phyloP scores from a whole-genome alignment of 1,140 invertebrate species.

The Phymastichus coffea region DNA sequence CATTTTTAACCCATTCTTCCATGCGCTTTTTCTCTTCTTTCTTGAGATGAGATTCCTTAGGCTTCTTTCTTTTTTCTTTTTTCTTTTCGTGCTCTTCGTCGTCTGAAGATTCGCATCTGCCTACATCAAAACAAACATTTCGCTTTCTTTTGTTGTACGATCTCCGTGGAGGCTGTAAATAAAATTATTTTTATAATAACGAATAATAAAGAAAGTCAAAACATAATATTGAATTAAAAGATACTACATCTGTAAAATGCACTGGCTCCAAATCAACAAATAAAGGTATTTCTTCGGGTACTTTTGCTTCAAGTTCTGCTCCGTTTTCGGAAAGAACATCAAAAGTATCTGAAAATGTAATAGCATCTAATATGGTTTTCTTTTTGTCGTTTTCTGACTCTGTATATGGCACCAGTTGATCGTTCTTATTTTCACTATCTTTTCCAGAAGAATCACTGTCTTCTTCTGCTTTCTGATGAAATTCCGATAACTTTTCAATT shows the following conservation, averaged over 20 bases:
- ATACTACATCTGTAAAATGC: constrained; percentile 41
- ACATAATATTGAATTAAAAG: too few species aligned
- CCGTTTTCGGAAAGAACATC: constrained; percentile 34
- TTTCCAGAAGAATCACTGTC: background rate
- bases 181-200: constrained; percentile 21
- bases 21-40: constrained; percentile 36
- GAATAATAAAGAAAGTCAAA: too few species aligned
- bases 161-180: constrained; percentile 41
- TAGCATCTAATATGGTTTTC: background rate
- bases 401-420: background rate
- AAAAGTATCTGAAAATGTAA: constrained; percentile 43
- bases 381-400: background rate
- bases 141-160: constrained; percentile 45
- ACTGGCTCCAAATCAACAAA: constrained; percentile 43
- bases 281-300: constrained; percentile 30
- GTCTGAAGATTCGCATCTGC: background rate
- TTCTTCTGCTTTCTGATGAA: constrained; percentile 3
- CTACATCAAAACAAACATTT: constrained; percentile 9
- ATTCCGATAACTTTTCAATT: background rate
- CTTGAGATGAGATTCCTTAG: constrained; percentile 19
- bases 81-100: constrained; percentile 11
- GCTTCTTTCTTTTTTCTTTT: constrained; percentile 35
- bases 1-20: constrained; percentile 38
- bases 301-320: constrained; percentile 7
- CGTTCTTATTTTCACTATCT: constrained; percentile 1